Evolutionary conservation across 2,888 invertebrate genomes (phyloP), one percentile per base, ranked within the genome.

Genomic region (Agrotis segetum): DNA sequence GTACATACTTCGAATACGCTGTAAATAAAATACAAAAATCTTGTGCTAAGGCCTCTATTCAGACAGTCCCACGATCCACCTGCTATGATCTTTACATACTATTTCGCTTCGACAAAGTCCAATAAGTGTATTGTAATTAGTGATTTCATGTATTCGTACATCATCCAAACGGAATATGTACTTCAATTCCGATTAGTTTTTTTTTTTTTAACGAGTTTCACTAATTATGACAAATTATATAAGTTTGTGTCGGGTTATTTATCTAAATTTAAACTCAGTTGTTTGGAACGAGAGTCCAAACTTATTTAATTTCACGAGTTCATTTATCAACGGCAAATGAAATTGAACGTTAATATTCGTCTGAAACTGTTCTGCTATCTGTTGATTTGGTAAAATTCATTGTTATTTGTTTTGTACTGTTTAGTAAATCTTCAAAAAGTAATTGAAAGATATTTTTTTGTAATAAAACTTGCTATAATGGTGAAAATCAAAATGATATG

Each of bases 301-400:
- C 87, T 92, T 92, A 89, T 90, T 92, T 91, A 86, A 92, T 92
- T 92, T 89, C 72, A 74, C 65, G 85, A 88, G 81, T 88, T 90
- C 86, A 92, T 92, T 92, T 88, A 91, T 92, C 92, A 92, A 83
- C 19, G 85, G 75, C 70, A 72, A 87, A 87, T 87, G 85, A 71
- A 83, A 85, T 77, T 81, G 70, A 70, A 84, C 70, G 71, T 79
- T 78, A 79, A 72, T 77, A 75, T 85, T 69, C 67, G 60, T 79
- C 69, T 21, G n/a, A 61, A 55, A 21, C 47, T 6, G 5, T 66
- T 76, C 13, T 63, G 70, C 13, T 66, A 40, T 64, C 44, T 56
- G 62, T 69, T 60, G 49, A 49, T 73, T 81, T 67, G 9, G n/a
- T 56, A 61, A 7, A 56, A 53, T n/a, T 67, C n/a, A 17, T 61